Base-by-base conservation (phyloP, 1,140 invertebrate species). In the Drosophila ananassae region DNA sequence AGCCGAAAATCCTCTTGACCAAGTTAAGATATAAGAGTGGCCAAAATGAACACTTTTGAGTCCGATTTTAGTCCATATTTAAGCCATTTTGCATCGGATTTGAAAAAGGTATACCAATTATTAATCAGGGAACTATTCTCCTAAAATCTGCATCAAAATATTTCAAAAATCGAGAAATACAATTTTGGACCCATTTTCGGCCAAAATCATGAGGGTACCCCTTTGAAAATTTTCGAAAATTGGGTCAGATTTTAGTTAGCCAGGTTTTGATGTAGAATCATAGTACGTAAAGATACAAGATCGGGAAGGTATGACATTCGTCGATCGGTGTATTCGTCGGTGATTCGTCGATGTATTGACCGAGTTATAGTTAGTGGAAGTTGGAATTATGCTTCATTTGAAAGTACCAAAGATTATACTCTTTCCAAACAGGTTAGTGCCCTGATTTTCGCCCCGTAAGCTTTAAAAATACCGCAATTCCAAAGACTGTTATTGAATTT, bases 401-500 rank as follows among this genome's bases (percentile, higher is more conserved):
- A 17, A 17, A 17, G 1, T 17, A 17, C 0, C 1, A 17, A 17
- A 17, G 17, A 17, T 17, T 17, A 17, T 17, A 17, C 17, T 17
- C 17, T 17, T 17, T 17, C 17, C 17, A 17, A 17, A 17, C 17
- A 17, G 17, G 17, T 17, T 17, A 17, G 17, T 17, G 17, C 17
- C 17, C 17, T 17, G 17, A 17, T 17, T 17, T 17, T 17, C 17
- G n/a, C 17, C 17, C 17, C 17, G 17, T 17, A 17, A 17, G 17
- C 17, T 17, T 17, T 17, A 17, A 17, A 17, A 17, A 17, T 17
- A 17, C 17, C 17, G 1, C 17, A 17, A 37, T 3, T 9, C 2
- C 8, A 21, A 24, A 10, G 5, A 46, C 0, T 25, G 24, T 51
- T 13, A 24, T 41, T 64, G n/a, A 47, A 25, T n/a, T 62, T 78